Evolutionary conservation across 2,888 invertebrate genomes (phyloP), one percentile per base, ranked within the genome.

Genomic region (Drosophila cracens): DNA sequence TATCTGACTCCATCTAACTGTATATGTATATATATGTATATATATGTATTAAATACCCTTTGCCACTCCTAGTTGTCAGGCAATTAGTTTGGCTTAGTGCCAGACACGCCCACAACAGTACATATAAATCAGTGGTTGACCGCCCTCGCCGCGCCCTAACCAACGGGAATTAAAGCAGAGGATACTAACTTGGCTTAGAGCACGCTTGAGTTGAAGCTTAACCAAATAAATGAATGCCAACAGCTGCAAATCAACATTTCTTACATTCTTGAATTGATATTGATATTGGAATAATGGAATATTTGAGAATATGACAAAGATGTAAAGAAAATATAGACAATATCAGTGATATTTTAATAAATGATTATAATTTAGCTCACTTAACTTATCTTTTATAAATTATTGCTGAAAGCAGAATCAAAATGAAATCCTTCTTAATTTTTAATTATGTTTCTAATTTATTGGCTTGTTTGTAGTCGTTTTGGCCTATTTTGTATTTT

Each of bases 71-170:
- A 52, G 21, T 36, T 40, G 46, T 68, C 34, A 29, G 52, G 36
- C 74, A 74, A 75, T 74, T 74, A 74, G 74, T 52, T 68, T 21
- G n/a, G 11, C 36, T 40, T 43, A 13, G 16, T 21, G 25, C 5
- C 21, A 25, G 46, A 16, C n/a, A 11, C 67, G 67, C 57, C 74
- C 74, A 62, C 74, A 64, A 72, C 57, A 58, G 33, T 34, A 58
- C 13, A 54, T 40, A 40, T 40, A 40, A 57, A 57, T 57, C 56
- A 31, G 40, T 40, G n/a, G 27, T 25, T 38, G 18, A 36, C 38
- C 38, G 54, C n/a, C 40, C 18, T n/a, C 27, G 29, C 51, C 29
- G 0, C 33, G 33, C 33, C 33, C 51, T 29, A 51, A 13, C n/a
- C n/a, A 51, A n/a, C 29, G 8, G n/a, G 31, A 57, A 57, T 29